These are phyloP conservation scores for Apolygus lucorum DNA, from an alignment of 1,140 invertebrate genomes.

Conservation along the genomic window DNA sequence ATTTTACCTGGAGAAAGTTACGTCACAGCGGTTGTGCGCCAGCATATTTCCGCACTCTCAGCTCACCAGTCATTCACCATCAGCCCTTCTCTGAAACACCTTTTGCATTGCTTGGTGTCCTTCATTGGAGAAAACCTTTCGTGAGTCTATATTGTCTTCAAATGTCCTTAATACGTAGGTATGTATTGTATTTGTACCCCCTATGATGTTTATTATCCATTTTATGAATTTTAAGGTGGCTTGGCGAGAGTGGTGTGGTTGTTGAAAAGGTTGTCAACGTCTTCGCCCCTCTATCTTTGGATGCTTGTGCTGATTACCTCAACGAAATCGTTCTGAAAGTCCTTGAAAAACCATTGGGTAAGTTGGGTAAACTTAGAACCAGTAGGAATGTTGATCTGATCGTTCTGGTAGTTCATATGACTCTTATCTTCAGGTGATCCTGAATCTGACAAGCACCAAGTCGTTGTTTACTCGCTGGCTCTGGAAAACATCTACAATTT, in stretches of 20 bases:
- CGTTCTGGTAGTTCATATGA: neutral
- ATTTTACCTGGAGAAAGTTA: conserved; percentile 76
- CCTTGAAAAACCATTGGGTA: conserved; percentile 42
- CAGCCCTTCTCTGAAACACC: conserved; percentile 57
- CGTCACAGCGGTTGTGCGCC: conserved; percentile 47
- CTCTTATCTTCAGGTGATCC: conserved; percentile 48
- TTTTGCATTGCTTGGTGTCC: conserved; percentile 53
- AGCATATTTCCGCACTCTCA: conserved; percentile 38
- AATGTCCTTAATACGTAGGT: too few species aligned
- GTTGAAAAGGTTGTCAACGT: conserved; percentile 45
- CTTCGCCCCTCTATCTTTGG: conserved; percentile 62
- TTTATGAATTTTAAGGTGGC: neutral
- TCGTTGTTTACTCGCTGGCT: conserved; percentile 54
- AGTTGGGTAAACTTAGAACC: neutral
- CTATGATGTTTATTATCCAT: too few species aligned
- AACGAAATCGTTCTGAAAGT: conserved; percentile 49
- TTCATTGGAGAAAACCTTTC: conserved; percentile 58
- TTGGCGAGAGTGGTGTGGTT: neutral
- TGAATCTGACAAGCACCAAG: conserved; percentile 51
- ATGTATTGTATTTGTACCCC: neutral
- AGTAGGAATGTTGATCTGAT: neutral
- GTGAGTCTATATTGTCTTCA: too few species aligned
- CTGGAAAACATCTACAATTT: conserved; percentile 60
- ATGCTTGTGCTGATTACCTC: conserved; percentile 61
- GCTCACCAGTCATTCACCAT: conserved; percentile 42